A percentile compares a stretch with the other conserved stretches of the same genome.
phyloP scores from a whole-genome alignment of 2,113 vertebrate species.

The Bothrops jararaca region DNA sequence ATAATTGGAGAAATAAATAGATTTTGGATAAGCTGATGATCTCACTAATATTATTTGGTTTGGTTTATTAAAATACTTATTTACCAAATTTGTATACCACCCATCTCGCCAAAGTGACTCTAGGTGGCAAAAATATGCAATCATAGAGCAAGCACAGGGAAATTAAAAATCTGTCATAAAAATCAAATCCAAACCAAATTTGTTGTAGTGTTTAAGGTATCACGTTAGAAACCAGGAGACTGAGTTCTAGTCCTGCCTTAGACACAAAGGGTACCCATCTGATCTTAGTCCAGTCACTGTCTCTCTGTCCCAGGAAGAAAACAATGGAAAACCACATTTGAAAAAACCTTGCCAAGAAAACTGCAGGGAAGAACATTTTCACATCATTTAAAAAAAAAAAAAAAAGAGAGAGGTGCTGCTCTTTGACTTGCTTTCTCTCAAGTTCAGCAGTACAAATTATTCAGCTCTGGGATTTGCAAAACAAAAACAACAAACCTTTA shows the following conservation, averaged over 20 bases:
- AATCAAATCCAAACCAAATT: not conserved
- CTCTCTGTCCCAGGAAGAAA: not conserved
- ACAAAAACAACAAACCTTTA: not conserved
- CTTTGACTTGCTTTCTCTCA: not conserved
- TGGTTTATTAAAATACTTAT: not conserved
- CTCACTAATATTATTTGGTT: not conserved
- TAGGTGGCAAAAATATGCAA: not conserved
- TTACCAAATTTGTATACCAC: not conserved
- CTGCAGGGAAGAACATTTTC: not conserved
- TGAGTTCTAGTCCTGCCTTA: not conserved
- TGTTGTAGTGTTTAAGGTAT: not conserved
- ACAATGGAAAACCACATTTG: not conserved
- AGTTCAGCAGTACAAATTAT: not conserved
- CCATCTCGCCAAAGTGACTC: not conserved
- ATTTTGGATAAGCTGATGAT: slow-evolving; percentile 13
- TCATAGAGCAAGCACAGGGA: too few relatives aligned
- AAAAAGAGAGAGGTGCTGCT: not conserved
- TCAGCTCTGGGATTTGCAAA: not conserved
- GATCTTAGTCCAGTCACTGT: not conserved
- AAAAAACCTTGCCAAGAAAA: not conserved
- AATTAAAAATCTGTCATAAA: too few relatives aligned
- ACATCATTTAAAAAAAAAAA: not conserved
- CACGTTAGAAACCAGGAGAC: not conserved
- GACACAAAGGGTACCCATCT: not conserved
- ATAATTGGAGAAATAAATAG: not conserved